These are phyloP conservation scores for Actinernus sp. DNA, from an alignment of 92 coral and sea anemone species.

Conservation along the genomic window DNA sequence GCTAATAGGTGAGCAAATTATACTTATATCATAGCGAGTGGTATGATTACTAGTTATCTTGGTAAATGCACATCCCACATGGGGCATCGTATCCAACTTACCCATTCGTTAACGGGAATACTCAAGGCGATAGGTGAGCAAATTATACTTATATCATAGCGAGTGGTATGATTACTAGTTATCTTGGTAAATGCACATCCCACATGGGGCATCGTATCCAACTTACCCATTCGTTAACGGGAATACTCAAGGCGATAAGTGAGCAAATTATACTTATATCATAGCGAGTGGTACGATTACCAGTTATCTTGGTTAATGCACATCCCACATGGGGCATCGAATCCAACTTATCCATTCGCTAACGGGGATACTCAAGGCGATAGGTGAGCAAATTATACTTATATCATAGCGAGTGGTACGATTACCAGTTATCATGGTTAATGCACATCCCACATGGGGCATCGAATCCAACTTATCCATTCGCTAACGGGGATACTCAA, in stretches of 20 bases:
- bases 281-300: too few species aligned
- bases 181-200: conserved; percentile 45
- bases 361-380: background rate
- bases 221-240: conserved; percentile 17
- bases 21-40: too few species aligned
- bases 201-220: conserved; percentile 48
- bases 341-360: conserved; percentile 22
- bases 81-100: conserved; percentile 42
- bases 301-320: too few species aligned
- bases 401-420: too few species aligned
- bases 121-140: background rate
- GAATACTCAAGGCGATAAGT: too few species aligned
- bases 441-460: conserved; percentile 55
- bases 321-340: conserved; percentile 50
- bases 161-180: too few species aligned
- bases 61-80: conserved; percentile 50
- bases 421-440: too few species aligned
- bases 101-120: conserved; percentile 6
- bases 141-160: too few species aligned
- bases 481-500: background rate
- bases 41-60: too few species aligned
- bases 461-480: conserved; percentile 33
- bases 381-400: too few species aligned
- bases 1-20: too few species aligned
- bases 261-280: too few species aligned